Evolutionary conservation across 2,888 invertebrate genomes (phyloP).

Genomic region (Limnephilus rhombicus): DNA sequence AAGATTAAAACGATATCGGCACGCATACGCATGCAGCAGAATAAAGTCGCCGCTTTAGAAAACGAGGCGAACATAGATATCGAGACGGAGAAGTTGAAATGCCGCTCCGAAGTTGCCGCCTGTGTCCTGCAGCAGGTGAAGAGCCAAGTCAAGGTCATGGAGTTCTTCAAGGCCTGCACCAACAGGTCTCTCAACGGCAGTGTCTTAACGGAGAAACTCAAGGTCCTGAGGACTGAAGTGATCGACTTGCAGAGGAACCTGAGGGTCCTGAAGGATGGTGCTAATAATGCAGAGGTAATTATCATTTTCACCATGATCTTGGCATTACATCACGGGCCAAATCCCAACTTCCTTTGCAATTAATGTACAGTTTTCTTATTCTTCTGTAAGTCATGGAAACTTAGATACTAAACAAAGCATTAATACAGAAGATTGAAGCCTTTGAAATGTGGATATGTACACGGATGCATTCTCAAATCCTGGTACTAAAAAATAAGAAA

Average conservation of each 20-base stretch:
- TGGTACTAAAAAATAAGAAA: too few relatives aligned
- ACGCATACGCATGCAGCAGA: conserved; percentile 71
- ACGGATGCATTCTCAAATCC: too few relatives aligned
- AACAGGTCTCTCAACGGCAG: conserved; percentile 69
- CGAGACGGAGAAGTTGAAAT: conserved; percentile 69
- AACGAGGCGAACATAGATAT: conserved; percentile 71
- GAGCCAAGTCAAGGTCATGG: conserved; percentile 69
- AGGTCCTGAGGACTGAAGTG: conserved; percentile 18
- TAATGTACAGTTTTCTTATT: not conserved
- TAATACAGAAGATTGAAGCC: not conserved
- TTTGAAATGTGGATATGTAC: too few relatives aligned
- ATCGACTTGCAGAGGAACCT: conserved; percentile 46
- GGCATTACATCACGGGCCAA: not conserved
- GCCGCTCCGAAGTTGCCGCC: conserved; percentile 69
- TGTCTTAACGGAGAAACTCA: conserved; percentile 70
- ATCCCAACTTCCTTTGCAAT: not conserved
- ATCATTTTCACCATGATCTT: not conserved
- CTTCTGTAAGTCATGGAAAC: not conserved
- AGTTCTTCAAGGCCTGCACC: conserved; percentile 68
- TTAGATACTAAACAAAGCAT: not conserved
- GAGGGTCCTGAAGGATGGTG: conserved; percentile 44
- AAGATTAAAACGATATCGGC: conserved; percentile 71
- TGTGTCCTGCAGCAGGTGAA: conserved; percentile 70
- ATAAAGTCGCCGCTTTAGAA: conserved; percentile 71
- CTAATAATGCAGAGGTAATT: conserved; percentile 47